Percentiles rank a stretch among this genome's conserved stretches.
Evolutionary conservation across 64 coral and sea anemone species (phyloP).

Genomic region (Montipora foliosa): DNA sequence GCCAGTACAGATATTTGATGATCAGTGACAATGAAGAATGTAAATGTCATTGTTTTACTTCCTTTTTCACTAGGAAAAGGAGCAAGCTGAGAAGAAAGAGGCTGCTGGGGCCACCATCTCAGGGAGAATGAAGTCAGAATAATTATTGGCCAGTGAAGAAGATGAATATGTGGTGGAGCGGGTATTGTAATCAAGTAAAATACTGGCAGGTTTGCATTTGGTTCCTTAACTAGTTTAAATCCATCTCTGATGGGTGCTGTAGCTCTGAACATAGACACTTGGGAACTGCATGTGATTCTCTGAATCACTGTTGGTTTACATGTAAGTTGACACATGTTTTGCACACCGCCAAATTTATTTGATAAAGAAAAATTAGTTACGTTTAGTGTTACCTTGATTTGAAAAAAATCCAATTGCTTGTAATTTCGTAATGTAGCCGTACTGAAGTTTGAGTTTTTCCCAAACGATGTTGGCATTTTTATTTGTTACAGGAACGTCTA

Average conservation of each 20-base stretch:
- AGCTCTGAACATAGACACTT: too few relatives aligned
- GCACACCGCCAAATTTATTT: not conserved
- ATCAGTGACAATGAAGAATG: not conserved
- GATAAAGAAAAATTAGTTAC: not conserved
- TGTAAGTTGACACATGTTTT: slow-evolving; percentile 79
- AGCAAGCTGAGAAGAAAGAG: slow-evolving; percentile 86
- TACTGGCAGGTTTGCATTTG: too few relatives aligned
- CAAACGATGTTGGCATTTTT: too few relatives aligned
- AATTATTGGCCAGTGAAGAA: slow-evolving; percentile 86
- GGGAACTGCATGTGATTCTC: not conserved
- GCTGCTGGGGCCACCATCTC: slow-evolving; percentile 69
- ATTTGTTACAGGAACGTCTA: too few relatives aligned
- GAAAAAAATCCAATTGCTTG: too few relatives aligned
- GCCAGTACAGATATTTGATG: not conserved
- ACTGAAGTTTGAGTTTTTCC: too few relatives aligned
- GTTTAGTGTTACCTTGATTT: too few relatives aligned
- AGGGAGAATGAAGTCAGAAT: slow-evolving; percentile 48
- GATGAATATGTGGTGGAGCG: slow-evolving; percentile 90
- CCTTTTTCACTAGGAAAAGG: slow-evolving; percentile 72
- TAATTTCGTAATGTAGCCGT: too few relatives aligned
- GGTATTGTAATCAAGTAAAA: not conserved
- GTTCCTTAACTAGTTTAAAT: too few relatives aligned
- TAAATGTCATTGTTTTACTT: not conserved
- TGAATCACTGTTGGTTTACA: too few relatives aligned
- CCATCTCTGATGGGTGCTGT: too few relatives aligned